Percentiles rank a stretch among this genome's conserved stretches.
These are phyloP conservation scores for Sinonovacula constricta DNA, from an alignment of 1,140 invertebrate species.

Conservation along the genomic window DNA sequence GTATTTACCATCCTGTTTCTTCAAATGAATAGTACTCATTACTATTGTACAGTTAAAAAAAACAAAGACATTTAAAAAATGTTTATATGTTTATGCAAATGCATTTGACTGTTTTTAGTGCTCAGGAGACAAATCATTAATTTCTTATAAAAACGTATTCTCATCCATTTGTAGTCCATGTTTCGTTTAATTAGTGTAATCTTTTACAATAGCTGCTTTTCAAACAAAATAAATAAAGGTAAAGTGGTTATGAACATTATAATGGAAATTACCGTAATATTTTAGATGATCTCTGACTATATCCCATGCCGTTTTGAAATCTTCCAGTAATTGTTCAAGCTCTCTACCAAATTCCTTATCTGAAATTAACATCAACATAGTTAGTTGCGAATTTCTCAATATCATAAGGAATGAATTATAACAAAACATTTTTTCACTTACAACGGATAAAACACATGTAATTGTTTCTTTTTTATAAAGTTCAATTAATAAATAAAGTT, in stretches of 20 bases:
- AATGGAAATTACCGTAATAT: conserved; percentile 11
- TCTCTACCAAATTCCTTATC: conserved; percentile 24
- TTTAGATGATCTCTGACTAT: conserved; percentile 16
- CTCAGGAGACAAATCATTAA: not conserved
- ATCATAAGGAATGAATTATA: not conserved
- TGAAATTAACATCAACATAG: not conserved
- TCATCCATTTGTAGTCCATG: too few species aligned
- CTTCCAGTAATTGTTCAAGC: conserved; percentile 27
- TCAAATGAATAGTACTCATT: too few species aligned
- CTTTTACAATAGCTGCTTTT: not conserved
- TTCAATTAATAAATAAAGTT: not conserved
- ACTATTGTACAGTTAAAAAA: too few species aligned
- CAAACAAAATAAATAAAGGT: not conserved
- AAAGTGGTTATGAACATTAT: too few species aligned
- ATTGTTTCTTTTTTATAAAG: not conserved
- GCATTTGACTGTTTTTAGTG: not conserved
- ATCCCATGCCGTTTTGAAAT: conserved; percentile 38
- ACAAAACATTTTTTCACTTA: not conserved
- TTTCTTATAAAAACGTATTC: too few species aligned
- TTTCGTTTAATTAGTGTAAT: not conserved
- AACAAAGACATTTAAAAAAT: too few species aligned
- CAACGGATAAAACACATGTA: not conserved
- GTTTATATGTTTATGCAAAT: not conserved
- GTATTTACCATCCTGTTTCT: too few species aligned
- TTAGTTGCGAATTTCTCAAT: not conserved